These are phyloP conservation scores for Trichechus manatus DNA, from an alignment of 2,113 vertebrate genomes.

Conservation along the genomic window DNA sequence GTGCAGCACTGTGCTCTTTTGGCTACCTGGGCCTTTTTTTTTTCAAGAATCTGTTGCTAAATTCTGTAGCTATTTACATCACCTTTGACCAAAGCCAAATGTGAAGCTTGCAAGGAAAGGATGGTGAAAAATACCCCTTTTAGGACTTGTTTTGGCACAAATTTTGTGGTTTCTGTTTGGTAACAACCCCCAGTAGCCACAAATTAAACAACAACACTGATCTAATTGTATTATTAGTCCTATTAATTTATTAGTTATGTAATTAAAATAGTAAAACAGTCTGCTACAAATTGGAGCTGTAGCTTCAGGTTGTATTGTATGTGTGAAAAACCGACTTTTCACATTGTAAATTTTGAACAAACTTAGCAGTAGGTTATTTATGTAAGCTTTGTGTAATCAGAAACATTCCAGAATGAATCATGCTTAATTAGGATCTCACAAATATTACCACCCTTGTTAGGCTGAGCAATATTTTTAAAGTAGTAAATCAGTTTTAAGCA, in stretches of 20 bases:
- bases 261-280: slow-evolving; percentile 14
- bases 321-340: not conserved
- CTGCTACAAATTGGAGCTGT: not conserved
- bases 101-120: not conserved
- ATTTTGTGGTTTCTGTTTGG: slow-evolving; percentile 26
- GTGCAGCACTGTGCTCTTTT: slow-evolving; percentile 11
- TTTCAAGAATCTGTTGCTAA: not conserved
- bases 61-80: slow-evolving; percentile 9
- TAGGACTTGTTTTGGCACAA: not conserved
- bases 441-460: slow-evolving; percentile 56
- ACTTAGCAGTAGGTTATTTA: not conserved
- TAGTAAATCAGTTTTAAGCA: slow-evolving; percentile 56
- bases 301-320: not conserved
- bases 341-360: not conserved
- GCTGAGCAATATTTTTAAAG: slow-evolving; percentile 59
- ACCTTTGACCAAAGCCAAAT: not conserved
- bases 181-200: not conserved
- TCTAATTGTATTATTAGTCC: slow-evolving; percentile 15
- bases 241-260: not conserved
- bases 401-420: slow-evolving; percentile 60
- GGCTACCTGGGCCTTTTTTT: not conserved
- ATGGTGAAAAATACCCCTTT: not conserved
- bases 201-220: not conserved
- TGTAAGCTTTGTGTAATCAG: slow-evolving; percentile 12
- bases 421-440: slow-evolving; percentile 38